Base-by-base conservation (phyloP, 1,140 invertebrate genomes). In the Bradysia coprophila region DNA sequence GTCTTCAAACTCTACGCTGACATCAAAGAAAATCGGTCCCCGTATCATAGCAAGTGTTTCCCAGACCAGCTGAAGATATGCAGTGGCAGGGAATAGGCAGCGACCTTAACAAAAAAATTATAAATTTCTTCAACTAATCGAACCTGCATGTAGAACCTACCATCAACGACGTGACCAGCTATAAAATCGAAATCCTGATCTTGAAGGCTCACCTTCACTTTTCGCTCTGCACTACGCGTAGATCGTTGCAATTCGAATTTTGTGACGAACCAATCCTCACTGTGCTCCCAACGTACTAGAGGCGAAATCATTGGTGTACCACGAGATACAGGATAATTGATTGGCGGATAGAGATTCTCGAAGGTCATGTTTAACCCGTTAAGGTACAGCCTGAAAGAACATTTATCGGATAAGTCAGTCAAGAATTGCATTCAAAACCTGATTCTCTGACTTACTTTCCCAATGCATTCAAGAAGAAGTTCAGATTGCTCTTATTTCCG, bases 201-300 rank as follows among this genome's bases (percentile, higher is more conserved):
- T 5, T 57, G 61, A 1, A 83, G 57, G 21, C 73, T 68, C 42
- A 81, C 63, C 16, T 65, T 56, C 10, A 80, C 64, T 0, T 61
- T 57, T 41, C 76, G 62, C 48, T 82, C 77, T 2, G 77, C 75
- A 50, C 55, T 59, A 0, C 53, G 46, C 21, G 59, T 57, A 0
- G 57, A 57, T 47, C 58, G 58, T 53, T 61, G 60, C 31, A 59
- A 60, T 42, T 60, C 58, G 18, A 59, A 59, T 40, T 56, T 54
- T 4, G 54, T 56, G 8, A 64, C 65, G 56, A 59, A 74, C 76
- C 74, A 82, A 47, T 78, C 72, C 46, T 86, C 78, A 8, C 73
- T 74, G 58, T 98, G 93, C 54, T 96, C 87, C 93, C 93, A 98
- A 46, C 76, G 74, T 1, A 89, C 69, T 0, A 90, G 54, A 9